Percentiles rank a stretch among this genome's conserved stretches.
These are phyloP conservation scores for Drosophila fungiperda DNA, from an alignment of 2,888 invertebrate genomes.

Conservation along the genomic window DNA sequence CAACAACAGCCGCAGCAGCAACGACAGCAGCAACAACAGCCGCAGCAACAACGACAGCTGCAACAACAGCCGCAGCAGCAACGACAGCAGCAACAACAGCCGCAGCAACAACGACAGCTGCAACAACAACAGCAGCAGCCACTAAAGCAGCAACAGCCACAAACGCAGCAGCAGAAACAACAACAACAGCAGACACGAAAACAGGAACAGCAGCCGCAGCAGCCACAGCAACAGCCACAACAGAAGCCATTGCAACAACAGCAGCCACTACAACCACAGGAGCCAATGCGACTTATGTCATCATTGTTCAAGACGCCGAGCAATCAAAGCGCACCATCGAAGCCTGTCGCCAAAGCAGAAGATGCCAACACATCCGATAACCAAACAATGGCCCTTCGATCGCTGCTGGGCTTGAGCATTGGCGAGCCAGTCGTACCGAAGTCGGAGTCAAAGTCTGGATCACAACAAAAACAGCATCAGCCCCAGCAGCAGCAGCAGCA, in stretches of 20 bases:
- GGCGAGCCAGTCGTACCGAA: neutral
- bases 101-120: neutral
- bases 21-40: neutral
- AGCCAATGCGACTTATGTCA: neutral
- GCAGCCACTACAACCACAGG: neutral
- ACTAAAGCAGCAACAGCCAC: neutral
- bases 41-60: neutral
- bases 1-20: neutral
- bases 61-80: neutral
- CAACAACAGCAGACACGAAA: neutral
- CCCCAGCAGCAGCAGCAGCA: neutral
- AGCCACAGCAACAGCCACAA: neutral
- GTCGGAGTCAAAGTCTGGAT: neutral
- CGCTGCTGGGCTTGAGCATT: constrained; percentile 60
- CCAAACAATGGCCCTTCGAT: constrained; percentile 63
- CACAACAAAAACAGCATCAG: neutral
- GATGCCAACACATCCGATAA: constrained; percentile 34
- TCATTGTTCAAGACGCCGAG: neutral
- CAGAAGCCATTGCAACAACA: neutral
- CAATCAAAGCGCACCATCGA: neutral
- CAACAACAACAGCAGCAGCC: neutral
- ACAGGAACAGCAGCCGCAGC: neutral
- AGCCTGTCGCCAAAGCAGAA: neutral
- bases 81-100: neutral
- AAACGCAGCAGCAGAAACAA: neutral